Evolutionary conservation across 2,888 invertebrate species (phyloP).

Genomic region (Apodemia hepburni): DNA sequence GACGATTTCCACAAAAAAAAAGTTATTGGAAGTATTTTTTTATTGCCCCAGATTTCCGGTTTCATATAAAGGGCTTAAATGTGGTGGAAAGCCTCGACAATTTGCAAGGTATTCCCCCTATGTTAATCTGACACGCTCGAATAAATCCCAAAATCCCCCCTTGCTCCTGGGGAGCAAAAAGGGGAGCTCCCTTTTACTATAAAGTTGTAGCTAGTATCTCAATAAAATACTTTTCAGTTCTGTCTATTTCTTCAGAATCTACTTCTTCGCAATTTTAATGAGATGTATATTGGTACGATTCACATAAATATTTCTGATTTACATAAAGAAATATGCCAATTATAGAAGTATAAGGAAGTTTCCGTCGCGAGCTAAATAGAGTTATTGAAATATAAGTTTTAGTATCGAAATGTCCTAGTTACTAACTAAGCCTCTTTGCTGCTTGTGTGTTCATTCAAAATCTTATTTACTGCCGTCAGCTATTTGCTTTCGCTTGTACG

Average conservation of each 20-base stretch:
- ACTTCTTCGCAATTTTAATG: not conserved
- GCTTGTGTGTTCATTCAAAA: not conserved
- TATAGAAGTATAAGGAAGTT: not conserved
- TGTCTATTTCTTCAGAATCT: not conserved
- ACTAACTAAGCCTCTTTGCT: constrained; percentile 11
- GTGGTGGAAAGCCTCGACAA: no score
- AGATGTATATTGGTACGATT: not conserved
- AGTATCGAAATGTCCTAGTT: constrained; percentile 9
- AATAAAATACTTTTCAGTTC: no score
- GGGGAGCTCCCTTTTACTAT: no score
- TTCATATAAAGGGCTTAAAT: no score
- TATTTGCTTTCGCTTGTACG: not conserved
- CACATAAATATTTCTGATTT: not conserved
- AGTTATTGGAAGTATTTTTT: no score
- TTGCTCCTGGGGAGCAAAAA: no score
- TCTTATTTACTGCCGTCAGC: not conserved
- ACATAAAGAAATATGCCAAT: constrained; percentile 10
- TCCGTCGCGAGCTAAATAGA: not conserved
- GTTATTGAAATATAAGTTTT: constrained; percentile 2
- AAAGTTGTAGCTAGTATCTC: no score
- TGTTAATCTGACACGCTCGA: no score
- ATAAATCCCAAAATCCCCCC: no score
- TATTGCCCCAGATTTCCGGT: no score
- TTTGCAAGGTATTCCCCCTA: no score
- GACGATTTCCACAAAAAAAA: no score